Evolutionary conservation across 2,113 vertebrate species (phyloP), one percentile per base, ranked within the genome.

Genomic region (Laticauda laticaudata): DNA sequence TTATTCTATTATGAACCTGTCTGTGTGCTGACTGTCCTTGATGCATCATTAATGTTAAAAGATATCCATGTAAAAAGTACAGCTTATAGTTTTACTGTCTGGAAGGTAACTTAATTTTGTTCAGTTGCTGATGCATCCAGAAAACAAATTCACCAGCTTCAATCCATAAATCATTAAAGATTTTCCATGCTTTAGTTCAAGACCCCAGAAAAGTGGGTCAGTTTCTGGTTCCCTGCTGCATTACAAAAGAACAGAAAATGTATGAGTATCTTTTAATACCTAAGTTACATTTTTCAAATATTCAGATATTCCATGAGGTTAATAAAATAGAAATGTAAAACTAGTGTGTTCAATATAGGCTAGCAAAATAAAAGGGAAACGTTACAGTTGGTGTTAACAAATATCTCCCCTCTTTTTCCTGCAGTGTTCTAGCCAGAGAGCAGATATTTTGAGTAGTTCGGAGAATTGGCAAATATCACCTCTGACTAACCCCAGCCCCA

Each of bases 11-110:
- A 75, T 91, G 86, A 81, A 86, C 75, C 48, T 24, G 92, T 0
- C 59, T 29, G 1, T 81, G 64, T 88, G 18, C 59, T 91, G 5
- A 39, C 64, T 45, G 90, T 87, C 75, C 69, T 92, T 87, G 56
- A 48, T 96, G 91, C 92, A 88, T 90, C 92, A 88, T 93, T 91
- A 92, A 55, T 94, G 92, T 45, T 95, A 90, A 69, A 57, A 93
- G 88, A 93, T 90, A n/a, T 21, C 75, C 6, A 43, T 12, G 86
- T 69, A 69, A 90, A 90, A 93, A 91, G 92, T 24, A 43, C 29
- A 90, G 88, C 93, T 95, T 92, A n/a, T 23, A 39, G 86, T 92
- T 95, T 93, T 94, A 54, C 51, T 93, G 51, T 81, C 54, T 87
- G 91, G 61, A 90, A 92, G 56, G 88, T 85, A 90, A 61, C 89